These are phyloP conservation scores for Vireo griseus DNA, from an alignment of 2,797 vertebrate genomes.

Conservation along the genomic window DNA sequence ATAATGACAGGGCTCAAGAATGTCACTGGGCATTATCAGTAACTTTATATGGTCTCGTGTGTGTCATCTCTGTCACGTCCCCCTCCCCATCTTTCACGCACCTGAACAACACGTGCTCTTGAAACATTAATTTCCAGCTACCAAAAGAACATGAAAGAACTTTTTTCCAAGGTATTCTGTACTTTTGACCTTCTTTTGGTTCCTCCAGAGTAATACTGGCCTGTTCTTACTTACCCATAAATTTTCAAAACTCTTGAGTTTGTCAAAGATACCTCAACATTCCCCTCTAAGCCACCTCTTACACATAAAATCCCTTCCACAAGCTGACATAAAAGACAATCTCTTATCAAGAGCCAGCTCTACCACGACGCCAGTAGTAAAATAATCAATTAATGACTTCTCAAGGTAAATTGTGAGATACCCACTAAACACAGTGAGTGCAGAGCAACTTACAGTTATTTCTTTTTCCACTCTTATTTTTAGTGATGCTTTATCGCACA, in stretches of 20 bases:
- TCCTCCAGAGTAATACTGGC: background rate
- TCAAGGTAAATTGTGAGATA: background rate
- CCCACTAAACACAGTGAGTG: background rate
- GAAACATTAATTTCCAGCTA: background rate
- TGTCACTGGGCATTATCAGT: background rate
- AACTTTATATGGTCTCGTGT: background rate
- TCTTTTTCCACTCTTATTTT: background rate
- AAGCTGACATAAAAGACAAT: background rate
- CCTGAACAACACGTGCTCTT: background rate
- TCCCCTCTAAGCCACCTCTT: background rate
- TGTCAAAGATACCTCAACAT: fast-evolving
- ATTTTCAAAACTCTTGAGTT: background rate
- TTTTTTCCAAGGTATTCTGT: background rate
- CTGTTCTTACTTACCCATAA: background rate
- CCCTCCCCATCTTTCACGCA: background rate
- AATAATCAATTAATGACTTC: background rate
- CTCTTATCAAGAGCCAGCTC: background rate
- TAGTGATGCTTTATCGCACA: background rate
- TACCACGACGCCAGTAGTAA: background rate
- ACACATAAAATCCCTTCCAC: background rate
- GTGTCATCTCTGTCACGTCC: background rate
- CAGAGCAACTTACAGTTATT: background rate
- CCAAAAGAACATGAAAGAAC: background rate
- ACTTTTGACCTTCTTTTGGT: background rate
- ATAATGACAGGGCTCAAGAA: background rate